These are phyloP conservation scores for Amia ocellicauda DNA, from an alignment of 2,113 vertebrate species.

Conservation along the genomic window DNA sequence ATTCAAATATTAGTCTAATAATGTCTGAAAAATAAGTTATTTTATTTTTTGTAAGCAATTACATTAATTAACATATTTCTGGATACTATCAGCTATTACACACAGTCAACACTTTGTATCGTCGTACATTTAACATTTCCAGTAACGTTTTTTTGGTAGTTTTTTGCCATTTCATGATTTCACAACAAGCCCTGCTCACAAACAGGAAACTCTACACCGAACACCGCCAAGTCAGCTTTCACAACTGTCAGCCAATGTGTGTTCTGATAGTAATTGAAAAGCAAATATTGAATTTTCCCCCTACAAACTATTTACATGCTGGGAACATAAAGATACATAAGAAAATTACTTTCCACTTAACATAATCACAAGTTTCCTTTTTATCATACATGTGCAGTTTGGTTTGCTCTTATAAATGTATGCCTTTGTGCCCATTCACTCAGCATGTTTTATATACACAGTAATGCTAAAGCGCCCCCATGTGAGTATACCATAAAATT, in stretches of 20 bases:
- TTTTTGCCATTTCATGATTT: conserved; percentile 15
- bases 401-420: background rate
- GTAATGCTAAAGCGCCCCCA: too few relatives aligned
- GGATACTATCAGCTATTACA: too few relatives aligned
- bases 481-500: too few relatives aligned
- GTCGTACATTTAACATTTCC: too few relatives aligned
- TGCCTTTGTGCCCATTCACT: too few relatives aligned
- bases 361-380: background rate
- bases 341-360: background rate
- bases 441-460: too few relatives aligned
- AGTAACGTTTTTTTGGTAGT: too few relatives aligned
- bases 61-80: too few relatives aligned
- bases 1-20: too few relatives aligned
- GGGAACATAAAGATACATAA: conserved; percentile 15
- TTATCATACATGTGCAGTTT: background rate
- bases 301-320: conserved; percentile 18
- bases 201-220: conserved; percentile 22
- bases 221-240: conserved; percentile 27
- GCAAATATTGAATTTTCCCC: conserved; percentile 63
- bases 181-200: conserved; percentile 24
- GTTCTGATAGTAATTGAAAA: conserved; percentile 30
- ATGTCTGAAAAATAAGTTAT: too few relatives aligned
- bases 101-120: too few relatives aligned
- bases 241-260: background rate
- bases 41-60: too few relatives aligned